phyloP scores from a whole-genome alignment of 2,797 vertebrate species.

The Chaenodraco wilsoni region DNA sequence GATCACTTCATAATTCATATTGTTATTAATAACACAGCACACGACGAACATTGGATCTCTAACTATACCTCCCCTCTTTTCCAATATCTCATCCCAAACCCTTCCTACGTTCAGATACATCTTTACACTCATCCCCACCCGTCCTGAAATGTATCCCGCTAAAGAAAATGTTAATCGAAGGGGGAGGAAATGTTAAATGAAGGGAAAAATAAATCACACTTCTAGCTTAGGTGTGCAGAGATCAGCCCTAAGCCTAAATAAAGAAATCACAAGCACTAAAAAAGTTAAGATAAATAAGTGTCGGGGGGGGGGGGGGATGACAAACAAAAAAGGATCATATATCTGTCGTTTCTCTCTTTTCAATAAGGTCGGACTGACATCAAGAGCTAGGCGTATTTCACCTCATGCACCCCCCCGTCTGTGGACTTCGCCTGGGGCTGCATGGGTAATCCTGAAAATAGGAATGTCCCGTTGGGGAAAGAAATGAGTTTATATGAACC shows the following conservation, averaged over 20 bases:
- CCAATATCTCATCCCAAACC: constrained; percentile 36
- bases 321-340: constrained; percentile 24
- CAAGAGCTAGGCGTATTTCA: constrained; percentile 44
- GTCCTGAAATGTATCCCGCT: constrained; percentile 27
- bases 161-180: constrained; percentile 45
- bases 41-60: constrained; percentile 77
- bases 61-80: constrained; percentile 70
- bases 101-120: constrained; percentile 15
- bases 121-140: not conserved
- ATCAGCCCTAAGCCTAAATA: constrained; percentile 25
- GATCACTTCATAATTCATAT: constrained; percentile 79
- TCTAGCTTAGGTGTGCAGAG: constrained; percentile 11
- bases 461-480: constrained; percentile 62
- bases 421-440: constrained; percentile 19
- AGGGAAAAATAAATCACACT: not conserved
- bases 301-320: not conserved
- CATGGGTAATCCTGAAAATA: constrained; percentile 41
- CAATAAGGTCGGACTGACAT: constrained; percentile 59
- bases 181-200: constrained; percentile 30
- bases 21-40: constrained; percentile 82
- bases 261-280: constrained; percentile 25
- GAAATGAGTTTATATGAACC: constrained; percentile 44
- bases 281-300: constrained; percentile 56
- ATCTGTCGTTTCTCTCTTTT: constrained; percentile 19
- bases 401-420: constrained; percentile 35